Base-by-base conservation (phyloP, 2,113 vertebrate genomes). In the Callipepla squamata region DNA sequence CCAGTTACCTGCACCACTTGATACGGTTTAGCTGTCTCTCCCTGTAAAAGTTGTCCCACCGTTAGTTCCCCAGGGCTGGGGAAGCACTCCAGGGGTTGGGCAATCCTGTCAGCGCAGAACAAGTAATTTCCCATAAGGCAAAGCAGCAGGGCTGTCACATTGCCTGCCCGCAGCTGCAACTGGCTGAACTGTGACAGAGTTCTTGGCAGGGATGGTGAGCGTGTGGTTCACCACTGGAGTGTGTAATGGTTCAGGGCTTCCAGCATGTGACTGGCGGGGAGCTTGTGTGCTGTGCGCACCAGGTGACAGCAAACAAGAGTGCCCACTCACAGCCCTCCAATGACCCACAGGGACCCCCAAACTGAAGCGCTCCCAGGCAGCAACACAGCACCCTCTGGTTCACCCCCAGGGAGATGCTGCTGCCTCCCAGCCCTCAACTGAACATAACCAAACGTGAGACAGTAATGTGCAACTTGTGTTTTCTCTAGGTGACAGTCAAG, bases 401-500 rank as follows among this genome's bases (percentile, higher is more conserved):
- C 26, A 28, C 30, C 34, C 34, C 53, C n/a, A 25, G 25, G 5
- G 30, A 47, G 47, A 36, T 55, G 34, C 25, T 47, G 48, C 69
- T 45, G n/a, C 70, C 44, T 66, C n/a, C 50, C 2, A 1, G 48
- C 50, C 22, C 36, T 23, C 25, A 44, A 19, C 40, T 55, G 45
- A 53, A 12, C 10, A 11, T 11, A 53, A 53, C 51, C 51, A 53
- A 30, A 53, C 17, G 0, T 16, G 82, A 22, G 26, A 65, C 32
- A 68, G 4, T 26, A 61, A 70, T 12, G 13, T 9, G 0, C 30
- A 15, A 61, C 13, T 42, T 38, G 13, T 55, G 2, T 55, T 81
- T 44, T 65, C 32, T 51, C 70, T 42, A 99, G 99, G 98, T 99
- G 94, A 99, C 98, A 2, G 94, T 98, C 68, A 99, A 98, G 95